A percentile compares a stretch with the other conserved stretches of the same genome.
Conservation (phyloP, 2,888 invertebrate species). For the Hirtodrosophila histrioides region DNA sequence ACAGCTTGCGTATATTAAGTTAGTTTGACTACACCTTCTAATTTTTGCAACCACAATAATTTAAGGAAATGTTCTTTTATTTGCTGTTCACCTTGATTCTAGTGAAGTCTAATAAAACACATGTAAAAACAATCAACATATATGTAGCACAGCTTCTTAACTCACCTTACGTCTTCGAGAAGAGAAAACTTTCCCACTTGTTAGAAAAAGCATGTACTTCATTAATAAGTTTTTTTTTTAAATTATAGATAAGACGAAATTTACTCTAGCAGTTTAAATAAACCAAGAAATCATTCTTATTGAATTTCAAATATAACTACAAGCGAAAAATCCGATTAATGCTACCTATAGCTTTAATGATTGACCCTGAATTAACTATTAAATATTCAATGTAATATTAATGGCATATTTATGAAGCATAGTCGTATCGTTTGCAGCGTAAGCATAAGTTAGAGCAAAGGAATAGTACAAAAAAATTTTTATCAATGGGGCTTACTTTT, state of each 20-base stretch:
- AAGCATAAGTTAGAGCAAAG: constrained; percentile 20
- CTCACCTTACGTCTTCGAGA: constrained; percentile 61
- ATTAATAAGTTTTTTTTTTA: constrained; percentile 8
- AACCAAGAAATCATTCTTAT: neutral
- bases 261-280: constrained; percentile 3
- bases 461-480: neutral
- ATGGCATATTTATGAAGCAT: neutral
- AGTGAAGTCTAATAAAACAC: constrained; percentile 1
- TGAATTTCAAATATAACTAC: no score
- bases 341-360: no score
- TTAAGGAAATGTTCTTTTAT: no score
- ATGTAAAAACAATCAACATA: constrained; percentile 3
- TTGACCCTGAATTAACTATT: no score
- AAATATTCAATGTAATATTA: neutral
- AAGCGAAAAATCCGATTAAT: no score
- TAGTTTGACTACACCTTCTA: no score
- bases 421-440: neutral
- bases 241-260: constrained; percentile 19
- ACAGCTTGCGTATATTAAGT: no score
- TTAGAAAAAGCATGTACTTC: constrained; percentile 24
- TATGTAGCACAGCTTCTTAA: constrained; percentile 7
- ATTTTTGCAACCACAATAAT: no score
- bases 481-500: constrained; percentile 89
- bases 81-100: neutral
- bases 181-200: constrained; percentile 59